Conservation (phyloP, 2,797 vertebrate genomes). For the Paedocypris micromegethes region DNA sequence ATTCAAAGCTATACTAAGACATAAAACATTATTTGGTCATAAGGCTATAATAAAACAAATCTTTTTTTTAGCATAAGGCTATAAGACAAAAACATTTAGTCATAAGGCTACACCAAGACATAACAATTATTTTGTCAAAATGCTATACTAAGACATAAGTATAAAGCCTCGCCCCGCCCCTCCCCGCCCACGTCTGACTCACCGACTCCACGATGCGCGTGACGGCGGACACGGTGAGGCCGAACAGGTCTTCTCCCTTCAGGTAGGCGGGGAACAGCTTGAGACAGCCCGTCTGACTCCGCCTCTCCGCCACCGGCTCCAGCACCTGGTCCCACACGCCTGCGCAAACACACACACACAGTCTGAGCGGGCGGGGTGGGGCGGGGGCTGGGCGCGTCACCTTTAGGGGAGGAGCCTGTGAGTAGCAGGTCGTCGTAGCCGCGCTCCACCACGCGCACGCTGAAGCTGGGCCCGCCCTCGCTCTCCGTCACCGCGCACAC, state of each 20-base stretch:
- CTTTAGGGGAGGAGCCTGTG: slow-evolving; percentile 80
- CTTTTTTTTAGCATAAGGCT: too few relatives aligned
- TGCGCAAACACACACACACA: slow-evolving; percentile 44
- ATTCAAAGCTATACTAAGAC: too few relatives aligned
- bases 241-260: slow-evolving; percentile 94
- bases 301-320: slow-evolving; percentile 80
- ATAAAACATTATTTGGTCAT: too few relatives aligned
- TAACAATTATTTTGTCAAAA: too few relatives aligned
- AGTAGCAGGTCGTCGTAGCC: slow-evolving; percentile 85
- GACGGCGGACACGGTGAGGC: slow-evolving; percentile 86
- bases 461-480: slow-evolving; percentile 75
- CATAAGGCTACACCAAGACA: too few relatives aligned
- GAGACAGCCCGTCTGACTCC: slow-evolving; percentile 78
- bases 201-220: slow-evolving; percentile 92
- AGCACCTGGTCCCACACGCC: slow-evolving; percentile 94
- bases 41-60: too few relatives aligned
- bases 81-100: too few relatives aligned
- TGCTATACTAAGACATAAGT: too few relatives aligned
- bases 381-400: slow-evolving; percentile 54
- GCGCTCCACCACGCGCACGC: slow-evolving; percentile 85
- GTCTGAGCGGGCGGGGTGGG: too few relatives aligned
- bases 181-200: slow-evolving; percentile 48
- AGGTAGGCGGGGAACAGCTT: slow-evolving; percentile 89
- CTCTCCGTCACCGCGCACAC: slow-evolving; percentile 85
- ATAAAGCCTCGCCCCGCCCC: too few relatives aligned